Evolutionary conservation across 1,140 invertebrate species (phyloP).

Genomic region (Drosophila baimaii): DNA sequence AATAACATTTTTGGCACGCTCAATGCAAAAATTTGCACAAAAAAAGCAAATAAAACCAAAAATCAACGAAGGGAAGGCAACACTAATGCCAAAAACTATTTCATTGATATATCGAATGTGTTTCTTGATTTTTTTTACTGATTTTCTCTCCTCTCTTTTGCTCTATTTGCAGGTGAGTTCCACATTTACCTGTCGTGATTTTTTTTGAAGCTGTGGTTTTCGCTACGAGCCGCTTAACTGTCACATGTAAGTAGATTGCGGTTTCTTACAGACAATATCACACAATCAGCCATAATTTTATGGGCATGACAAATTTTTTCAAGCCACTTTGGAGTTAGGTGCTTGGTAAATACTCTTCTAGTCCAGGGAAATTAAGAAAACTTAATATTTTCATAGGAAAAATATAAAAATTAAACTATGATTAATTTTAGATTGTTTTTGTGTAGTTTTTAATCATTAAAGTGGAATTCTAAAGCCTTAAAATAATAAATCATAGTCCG

Average conservation of each 20-base stretch:
- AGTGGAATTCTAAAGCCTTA: too few species aligned
- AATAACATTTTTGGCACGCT: slow-evolving; percentile 36
- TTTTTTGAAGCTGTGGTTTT: slow-evolving; percentile 16
- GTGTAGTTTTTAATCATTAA: too few species aligned
- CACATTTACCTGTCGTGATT: slow-evolving; percentile 14
- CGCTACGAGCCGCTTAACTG: slow-evolving; percentile 47
- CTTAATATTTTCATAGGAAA: too few species aligned
- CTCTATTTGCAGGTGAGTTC: slow-evolving; percentile 63
- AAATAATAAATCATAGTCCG: background rate
- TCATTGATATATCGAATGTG: slow-evolving; percentile 11
- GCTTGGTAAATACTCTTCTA: slow-evolving; percentile 6
- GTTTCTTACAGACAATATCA: slow-evolving; percentile 33
- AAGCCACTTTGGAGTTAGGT: background rate
- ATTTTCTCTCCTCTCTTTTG: slow-evolving; percentile 27
- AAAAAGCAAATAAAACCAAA: background rate
- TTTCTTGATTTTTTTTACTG: slow-evolving; percentile 10
- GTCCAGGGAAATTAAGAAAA: background rate
- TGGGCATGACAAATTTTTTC: slow-evolving; percentile 11
- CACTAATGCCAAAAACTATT: slow-evolving; percentile 42
- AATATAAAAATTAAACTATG: background rate
- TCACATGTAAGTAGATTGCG: slow-evolving; percentile 61
- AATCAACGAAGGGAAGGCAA: background rate
- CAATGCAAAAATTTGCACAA: slow-evolving; percentile 16
- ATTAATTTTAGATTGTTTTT: background rate
- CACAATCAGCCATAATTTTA: slow-evolving; percentile 12